Base-by-base conservation (phyloP, 2,113 vertebrate genomes). In the Pachyramphus minor region DNA sequence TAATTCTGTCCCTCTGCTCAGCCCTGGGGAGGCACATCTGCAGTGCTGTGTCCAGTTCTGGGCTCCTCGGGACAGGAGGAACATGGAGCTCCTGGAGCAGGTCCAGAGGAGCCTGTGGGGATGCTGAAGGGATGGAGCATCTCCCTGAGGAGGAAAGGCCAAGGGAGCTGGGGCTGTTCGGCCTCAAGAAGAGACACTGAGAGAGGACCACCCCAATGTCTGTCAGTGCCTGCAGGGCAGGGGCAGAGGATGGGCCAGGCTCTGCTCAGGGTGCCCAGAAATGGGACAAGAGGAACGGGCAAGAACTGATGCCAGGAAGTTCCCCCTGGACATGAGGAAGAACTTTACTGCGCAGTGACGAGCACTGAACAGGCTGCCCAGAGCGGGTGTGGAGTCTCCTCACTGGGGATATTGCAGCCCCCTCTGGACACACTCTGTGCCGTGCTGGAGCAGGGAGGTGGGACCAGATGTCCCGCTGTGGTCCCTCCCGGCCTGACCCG, bases 31-130 rank as follows among this genome's bases (percentile, higher is more conserved):
- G n/a, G 28, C 39, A 31, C 11, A 5, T 17, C 33, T 44, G 22
- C 14, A 12, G 45, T 14, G 45, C 37, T 44, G 44, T 33, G 37
- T 59, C 35, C 42, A 20, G 35, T 52, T 58, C 28, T n/a, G 71
- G 42, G 41, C 41, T 66, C 44, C 42, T 50, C 41, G 3, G 31
- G 35, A 31, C 35, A 11, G 44, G 3, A 25, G 52, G 52, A 25
- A 35, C 44, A 22, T 1, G 1, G 21, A 42, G 9, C 62, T 85
- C 56, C 42, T 35, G 9, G 27, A n/a, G 33, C 2, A 0, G 44
- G 39, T 33, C 55, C 47, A 62, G n/a, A n/a, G 77, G 20, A 56
- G 41, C 21, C 30, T 49, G 47, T 22, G 21, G 14, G 24, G 59
- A 5, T 44, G 66, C 12, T 41, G 64, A 11, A 39, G 23, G 16